Evolutionary conservation across 2,888 invertebrate genomes (phyloP), one percentile per base, ranked within the genome.

Genomic region (Chymomyza procnemis): DNA sequence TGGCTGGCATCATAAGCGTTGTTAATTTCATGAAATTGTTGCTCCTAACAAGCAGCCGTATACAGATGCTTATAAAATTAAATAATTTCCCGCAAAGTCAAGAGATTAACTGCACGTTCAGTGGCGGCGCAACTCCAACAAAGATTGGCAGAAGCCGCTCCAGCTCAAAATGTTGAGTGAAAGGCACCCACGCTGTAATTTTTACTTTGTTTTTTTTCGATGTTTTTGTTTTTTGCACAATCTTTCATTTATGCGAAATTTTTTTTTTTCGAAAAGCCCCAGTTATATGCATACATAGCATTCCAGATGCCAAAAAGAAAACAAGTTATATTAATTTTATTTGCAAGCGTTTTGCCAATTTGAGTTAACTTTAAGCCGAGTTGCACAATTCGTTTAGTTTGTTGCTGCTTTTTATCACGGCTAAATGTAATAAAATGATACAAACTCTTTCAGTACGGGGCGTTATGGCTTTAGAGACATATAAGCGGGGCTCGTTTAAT

Each of bases 281-380:
- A 64, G 60, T 73, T 73, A 67, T 73, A 67, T 73, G 72, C 67
- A 73, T 67, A 61, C 52, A 67, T 59, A 41, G 55, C 21, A 41
- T 21, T 64, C 66, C 61, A 69, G 62, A 68, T 58, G 71, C 59
- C 66, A 70, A 74, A 73, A 80, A 82, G 81, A 85, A 82, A 83
- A 78, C 81, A 75, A 85, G 74, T 75, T 80, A 78, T 80, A 80
- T 78, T 67, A 85, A 85, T 78, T 85, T 83, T 75, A 78, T 80
- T 83, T 85, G 75, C 75, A 78, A 67, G 76, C 76, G 74, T 84
- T 83, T 63, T 84, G 77, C 61, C 79, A 84, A 84, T 76, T 80
- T 84, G 79, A n/a, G 82, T 80, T 78, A 81, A 83, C 74, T 80
- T 3, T 3, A 12, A 41, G 1, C 12, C 34, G 12, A 41, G 12